Evolutionary conservation across 2,888 invertebrate species (phyloP).

Genomic region (Lasioglossum figueresi): DNA sequence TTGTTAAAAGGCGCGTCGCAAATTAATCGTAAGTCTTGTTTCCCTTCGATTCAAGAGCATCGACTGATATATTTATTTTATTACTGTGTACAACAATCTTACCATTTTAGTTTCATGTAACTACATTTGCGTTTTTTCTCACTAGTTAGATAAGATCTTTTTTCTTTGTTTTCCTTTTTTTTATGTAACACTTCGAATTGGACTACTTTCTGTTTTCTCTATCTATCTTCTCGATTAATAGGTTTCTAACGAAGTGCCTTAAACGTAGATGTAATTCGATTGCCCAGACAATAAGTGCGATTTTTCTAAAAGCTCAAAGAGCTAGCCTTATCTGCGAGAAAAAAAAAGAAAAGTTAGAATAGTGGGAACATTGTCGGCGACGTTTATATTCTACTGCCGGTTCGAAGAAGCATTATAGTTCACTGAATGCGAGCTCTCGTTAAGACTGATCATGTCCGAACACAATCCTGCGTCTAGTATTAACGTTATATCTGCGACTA

Average conservation of each 20-base stretch:
- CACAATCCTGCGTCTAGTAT: slow-evolving; percentile 43
- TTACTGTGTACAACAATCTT: slow-evolving; percentile 28
- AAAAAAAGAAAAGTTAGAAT: not conserved
- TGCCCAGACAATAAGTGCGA: slow-evolving; percentile 55
- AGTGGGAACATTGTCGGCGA: slow-evolving; percentile 17
- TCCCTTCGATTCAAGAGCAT: slow-evolving; percentile 17
- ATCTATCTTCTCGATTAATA: not conserved
- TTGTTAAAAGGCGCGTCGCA: not conserved
- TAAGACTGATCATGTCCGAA: slow-evolving; percentile 62
- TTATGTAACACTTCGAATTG: not conserved
- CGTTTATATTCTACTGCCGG: slow-evolving; percentile 38
- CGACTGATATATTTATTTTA: slow-evolving; percentile 62
- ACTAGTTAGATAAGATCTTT: slow-evolving; percentile 17
- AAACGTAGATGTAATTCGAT: slow-evolving; percentile 40
- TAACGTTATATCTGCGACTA: slow-evolving; percentile 43
- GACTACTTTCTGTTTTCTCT: not conserved
- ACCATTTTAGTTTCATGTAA: slow-evolving; percentile 25
- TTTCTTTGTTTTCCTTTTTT: not conserved
- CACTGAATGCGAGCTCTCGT: slow-evolving; percentile 45
- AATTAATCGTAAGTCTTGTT: slow-evolving; percentile 28
- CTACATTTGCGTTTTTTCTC: slow-evolving; percentile 10
- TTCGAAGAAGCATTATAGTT: slow-evolving; percentile 10
- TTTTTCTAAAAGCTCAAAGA: slow-evolving; percentile 12
- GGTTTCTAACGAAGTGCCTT: slow-evolving; percentile 58
- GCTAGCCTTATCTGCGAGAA: slow-evolving; percentile 6